Percentiles rank a stretch among this genome's conserved stretches.
Conservation (phyloP, 2,113 vertebrate species). For the Notechis scutatus region DNA sequence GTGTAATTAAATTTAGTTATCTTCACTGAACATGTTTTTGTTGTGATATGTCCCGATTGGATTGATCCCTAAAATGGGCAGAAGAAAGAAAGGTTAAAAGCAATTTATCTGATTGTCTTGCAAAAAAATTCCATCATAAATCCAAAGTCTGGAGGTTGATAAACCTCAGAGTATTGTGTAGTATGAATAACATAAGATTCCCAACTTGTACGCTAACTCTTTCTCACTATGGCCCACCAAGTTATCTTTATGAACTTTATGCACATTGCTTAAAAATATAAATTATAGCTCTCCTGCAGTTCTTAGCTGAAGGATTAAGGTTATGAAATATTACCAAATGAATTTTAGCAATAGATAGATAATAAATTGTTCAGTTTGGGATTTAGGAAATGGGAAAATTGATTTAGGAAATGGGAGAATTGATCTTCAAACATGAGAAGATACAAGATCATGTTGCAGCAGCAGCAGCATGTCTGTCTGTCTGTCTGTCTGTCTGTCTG, state of each 20-base stretch:
- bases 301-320: background rate
- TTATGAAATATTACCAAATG: background rate
- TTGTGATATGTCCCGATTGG: constrained; percentile 33
- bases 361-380: background rate
- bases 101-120: background rate
- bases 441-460: background rate
- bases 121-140: background rate
- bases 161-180: too few species aligned
- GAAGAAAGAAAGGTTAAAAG: background rate
- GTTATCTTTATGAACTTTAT: background rate
- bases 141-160: background rate
- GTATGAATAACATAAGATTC: background rate
- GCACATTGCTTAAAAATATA: background rate
- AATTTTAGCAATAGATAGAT: background rate
- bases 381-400: background rate
- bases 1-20: constrained; percentile 54
- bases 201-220: background rate
- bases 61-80: constrained; percentile 23
- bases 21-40: constrained; percentile 37
- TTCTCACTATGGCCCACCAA: background rate
- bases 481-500: too few species aligned
- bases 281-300: background rate
- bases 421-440: background rate
- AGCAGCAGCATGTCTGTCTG: background rate
- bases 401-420: background rate